These are phyloP conservation scores for Colaptes auratus DNA, from an alignment of 2,113 vertebrate species.

Conservation along the genomic window DNA sequence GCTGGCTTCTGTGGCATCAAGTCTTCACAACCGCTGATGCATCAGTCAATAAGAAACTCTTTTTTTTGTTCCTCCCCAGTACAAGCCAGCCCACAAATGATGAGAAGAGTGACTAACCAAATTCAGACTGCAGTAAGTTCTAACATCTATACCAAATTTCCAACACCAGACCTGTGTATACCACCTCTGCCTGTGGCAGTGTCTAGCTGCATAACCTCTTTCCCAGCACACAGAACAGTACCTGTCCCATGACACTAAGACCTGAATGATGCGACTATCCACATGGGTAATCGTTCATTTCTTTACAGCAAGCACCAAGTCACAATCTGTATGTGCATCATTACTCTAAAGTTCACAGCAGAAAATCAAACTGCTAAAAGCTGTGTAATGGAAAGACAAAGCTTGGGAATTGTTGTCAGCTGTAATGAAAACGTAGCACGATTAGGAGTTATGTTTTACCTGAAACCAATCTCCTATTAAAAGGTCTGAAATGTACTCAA, in stretches of 20 bases:
- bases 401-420: not conserved
- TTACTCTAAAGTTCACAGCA: not conserved
- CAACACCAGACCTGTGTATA: not conserved
- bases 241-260: not conserved
- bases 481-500: conserved; percentile 49
- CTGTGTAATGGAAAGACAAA: not conserved
- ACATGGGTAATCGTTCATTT: not conserved
- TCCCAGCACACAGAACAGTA: not conserved
- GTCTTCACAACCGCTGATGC: not conserved
- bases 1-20: fast-evolving
- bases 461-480: conserved; percentile 5
- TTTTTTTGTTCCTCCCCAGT: not conserved
- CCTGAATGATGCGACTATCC: not conserved
- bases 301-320: not conserved
- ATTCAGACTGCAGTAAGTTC: not conserved
- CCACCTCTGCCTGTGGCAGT: not conserved
- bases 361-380: not conserved
- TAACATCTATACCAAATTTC: not conserved
- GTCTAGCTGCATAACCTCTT: not conserved
- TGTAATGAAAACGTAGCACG: not conserved
- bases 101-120: not conserved
- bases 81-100: not conserved
- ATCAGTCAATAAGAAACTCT: not conserved
- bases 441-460: not conserved
- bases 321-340: not conserved